Base-by-base conservation (phyloP, 2,797 vertebrate species). In the Etheostoma perlongum region DNA sequence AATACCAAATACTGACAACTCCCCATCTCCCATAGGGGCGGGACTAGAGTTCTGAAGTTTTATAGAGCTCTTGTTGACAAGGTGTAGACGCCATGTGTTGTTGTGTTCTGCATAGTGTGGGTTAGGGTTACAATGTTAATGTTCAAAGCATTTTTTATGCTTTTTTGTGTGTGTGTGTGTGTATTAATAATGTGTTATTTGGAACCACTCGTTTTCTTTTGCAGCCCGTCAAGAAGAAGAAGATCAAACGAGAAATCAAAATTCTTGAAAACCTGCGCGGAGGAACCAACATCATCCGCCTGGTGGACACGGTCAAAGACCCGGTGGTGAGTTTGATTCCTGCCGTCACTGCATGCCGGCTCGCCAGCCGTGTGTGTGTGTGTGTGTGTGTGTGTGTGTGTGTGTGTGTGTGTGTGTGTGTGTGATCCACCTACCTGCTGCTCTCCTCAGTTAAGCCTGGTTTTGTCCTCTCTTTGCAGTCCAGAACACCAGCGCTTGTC, bases 201-300 rank as follows among this genome's bases (percentile, higher is more conserved):
- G 23, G 15, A 59, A 36, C 33, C 15, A 1, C 16, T 40, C 21
- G 1, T 54, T 64, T 16, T 61, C 6, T n/a, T 49, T 89, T 93
- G 86, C 93, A 99, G 98, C 98, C 98, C 79, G 98, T 99, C 90
- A 99, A 99, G 93, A 98, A 99, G 96, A 99, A 99, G 96, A 99
- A 99, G 95, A 99, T 99, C 94, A 99, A 99, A 91, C 96, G 98
- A 2, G 97, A 99, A 92, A 98, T 99, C 90, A 99, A 99, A 92
- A 99, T 99, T 91, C 94, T 99, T 93, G 98, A 99, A 92, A 99
- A 99, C 85, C 91, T 99, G 58, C 96, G 97, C 25, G 98, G 98
- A 68, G 98, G 98, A 93, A 99, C 97, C 94, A 99, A 99, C 95
- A 98, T 99, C 91, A 99, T 99, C 92, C 97, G 97, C 25, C 96